Percentiles rank a stretch among this genome's conserved stretches.
Evolutionary conservation across 2,888 invertebrate genomes (phyloP).

Genomic region (Tetheella fluctuosa): DNA sequence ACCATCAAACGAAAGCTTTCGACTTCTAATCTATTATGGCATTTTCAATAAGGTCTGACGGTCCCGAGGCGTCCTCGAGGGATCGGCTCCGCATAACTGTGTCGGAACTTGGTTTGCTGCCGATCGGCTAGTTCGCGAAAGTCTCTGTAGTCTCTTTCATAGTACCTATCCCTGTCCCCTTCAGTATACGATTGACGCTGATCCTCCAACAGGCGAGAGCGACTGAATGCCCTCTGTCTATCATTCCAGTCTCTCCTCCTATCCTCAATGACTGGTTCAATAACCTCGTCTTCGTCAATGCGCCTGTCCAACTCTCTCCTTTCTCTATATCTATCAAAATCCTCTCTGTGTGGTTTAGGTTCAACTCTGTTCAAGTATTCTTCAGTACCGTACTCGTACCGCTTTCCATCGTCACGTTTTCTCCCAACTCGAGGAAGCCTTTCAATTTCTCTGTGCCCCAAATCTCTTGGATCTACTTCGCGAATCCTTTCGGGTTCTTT

Average conservation of each 20-base stretch:
- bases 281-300: slow-evolving; percentile 76
- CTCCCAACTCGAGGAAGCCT: slow-evolving; percentile 75
- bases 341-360: slow-evolving; percentile 68
- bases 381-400: slow-evolving; percentile 75
- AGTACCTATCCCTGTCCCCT: slow-evolving; percentile 71
- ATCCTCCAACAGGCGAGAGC: slow-evolving; percentile 75
- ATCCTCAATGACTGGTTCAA: slow-evolving; percentile 75
- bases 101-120: slow-evolving; percentile 81
- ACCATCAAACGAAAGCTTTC: slow-evolving; percentile 7
- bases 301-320: slow-evolving; percentile 73
- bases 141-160: slow-evolving; percentile 75
- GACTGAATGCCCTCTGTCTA: slow-evolving; percentile 75
- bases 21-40: slow-evolving; percentile 74
- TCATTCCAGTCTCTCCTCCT: slow-evolving; percentile 75
- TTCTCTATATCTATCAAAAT: slow-evolving; percentile 72
- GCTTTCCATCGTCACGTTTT: slow-evolving; percentile 72
- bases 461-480: slow-evolving; percentile 55
- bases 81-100: slow-evolving; percentile 88
- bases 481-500: slow-evolving; percentile 69
- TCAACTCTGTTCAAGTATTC: slow-evolving; percentile 74
- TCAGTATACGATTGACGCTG: slow-evolving; percentile 76
- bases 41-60: slow-evolving; percentile 77
- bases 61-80: slow-evolving; percentile 79
- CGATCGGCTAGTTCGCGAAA: slow-evolving; percentile 73
- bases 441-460: slow-evolving; percentile 71